Evolutionary conservation across 2,113 vertebrate genomes (phyloP), one percentile per base, ranked within the genome.

Genomic region (Microcebus ravelobensis): DNA sequence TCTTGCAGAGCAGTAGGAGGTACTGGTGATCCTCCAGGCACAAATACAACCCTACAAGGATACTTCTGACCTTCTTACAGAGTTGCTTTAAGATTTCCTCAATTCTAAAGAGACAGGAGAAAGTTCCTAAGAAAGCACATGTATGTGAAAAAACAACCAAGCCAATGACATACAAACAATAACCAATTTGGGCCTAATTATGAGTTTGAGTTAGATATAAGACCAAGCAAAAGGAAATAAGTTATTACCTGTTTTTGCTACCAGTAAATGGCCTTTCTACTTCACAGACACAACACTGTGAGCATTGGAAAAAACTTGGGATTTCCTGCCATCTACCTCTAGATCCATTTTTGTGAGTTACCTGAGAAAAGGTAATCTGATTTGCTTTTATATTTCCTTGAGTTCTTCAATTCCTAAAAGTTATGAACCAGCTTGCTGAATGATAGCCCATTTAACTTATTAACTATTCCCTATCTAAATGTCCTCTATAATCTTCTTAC

Each of bases 401-500:
- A 84, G 34, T 52, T 95, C 79, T 52, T 93, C 70, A 73, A 9
- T 55, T 86, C 59, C 80, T 86, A 18, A 82, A 81, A 93, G 88
- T 94, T 50, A 81, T 6, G 18, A 95, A 23, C 55, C 84, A 39
- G 36, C 39, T 65, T 94, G 81, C 39, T 89, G 57, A 25, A 15
- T 15, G 83, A 86, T 3, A 15, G n/a, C 55, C 76, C 36, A 21
- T 76, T 85, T 57, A 88, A 48, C 74, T 55, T 42, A 70, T 18
- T 76, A 52, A 63, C 57, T 70, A 57, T 2, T 36, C 59, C 63
- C 87, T 81, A 82, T 3, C 36, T 89, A 67, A 55, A 95, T 2
- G 27, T 42, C 1, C 63, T 92, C 50, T 2, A 25, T 20, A 74
- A 82, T 57, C 21, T 85, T 98, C 99, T 98, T 94, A 99, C 99